Evolutionary conservation across 2,797 vertebrate genomes (phyloP).

Genomic region (Otus scops): DNA sequence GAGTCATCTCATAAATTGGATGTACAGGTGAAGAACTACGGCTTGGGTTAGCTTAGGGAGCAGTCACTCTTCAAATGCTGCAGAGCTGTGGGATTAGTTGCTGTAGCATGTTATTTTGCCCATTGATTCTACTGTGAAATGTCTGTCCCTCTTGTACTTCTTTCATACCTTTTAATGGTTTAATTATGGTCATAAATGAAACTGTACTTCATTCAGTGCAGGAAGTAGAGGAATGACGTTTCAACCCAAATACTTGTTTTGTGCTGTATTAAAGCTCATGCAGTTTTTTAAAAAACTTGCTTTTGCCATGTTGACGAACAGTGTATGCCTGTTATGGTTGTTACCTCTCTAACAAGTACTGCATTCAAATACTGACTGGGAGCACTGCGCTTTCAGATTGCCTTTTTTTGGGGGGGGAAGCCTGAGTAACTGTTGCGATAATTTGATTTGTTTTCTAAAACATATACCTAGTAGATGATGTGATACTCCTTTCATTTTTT

Average conservation of each 20-base stretch:
- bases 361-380: background rate
- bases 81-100: background rate
- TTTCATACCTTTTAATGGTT: background rate
- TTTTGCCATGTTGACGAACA: background rate
- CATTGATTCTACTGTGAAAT: background rate
- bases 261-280: background rate
- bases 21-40: background rate
- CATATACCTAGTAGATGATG: background rate
- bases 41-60: background rate
- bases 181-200: background rate
- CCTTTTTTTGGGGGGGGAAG: too few species aligned
- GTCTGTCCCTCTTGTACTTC: background rate
- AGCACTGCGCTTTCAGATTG: background rate
- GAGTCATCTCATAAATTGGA: background rate
- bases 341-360: background rate
- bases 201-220: background rate
- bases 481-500: background rate
- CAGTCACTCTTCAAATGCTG: background rate
- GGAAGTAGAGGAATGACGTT: background rate
- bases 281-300: background rate
- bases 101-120: background rate
- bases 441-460: background rate
- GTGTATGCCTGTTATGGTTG: background rate
- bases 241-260: slow-evolving; percentile 2
- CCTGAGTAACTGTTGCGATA: background rate